phyloP scores from a whole-genome alignment of 1,140 invertebrate genomes.

The Akabosia matsudoensis region DNA sequence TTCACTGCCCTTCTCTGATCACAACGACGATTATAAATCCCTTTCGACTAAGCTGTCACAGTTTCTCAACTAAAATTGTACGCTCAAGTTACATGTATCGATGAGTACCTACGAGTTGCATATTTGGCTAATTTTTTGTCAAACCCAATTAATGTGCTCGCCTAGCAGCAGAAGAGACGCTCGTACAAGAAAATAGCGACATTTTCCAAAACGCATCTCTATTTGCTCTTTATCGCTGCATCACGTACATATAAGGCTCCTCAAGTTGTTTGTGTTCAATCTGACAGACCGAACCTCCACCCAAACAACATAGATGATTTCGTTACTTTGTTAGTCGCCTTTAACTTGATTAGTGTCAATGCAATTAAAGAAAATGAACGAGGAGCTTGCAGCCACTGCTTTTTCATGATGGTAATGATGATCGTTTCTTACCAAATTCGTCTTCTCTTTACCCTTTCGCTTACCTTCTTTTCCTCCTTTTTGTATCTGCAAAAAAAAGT shows the following conservation, averaged over 20 bases:
- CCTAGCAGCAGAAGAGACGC: not conserved
- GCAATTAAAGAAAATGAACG: too few relatives aligned
- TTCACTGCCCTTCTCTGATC: too few relatives aligned
- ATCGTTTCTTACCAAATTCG: constrained; percentile 4
- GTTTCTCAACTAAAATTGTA: too few relatives aligned
- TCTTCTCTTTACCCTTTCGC: not conserved
- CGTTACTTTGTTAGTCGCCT: not conserved
- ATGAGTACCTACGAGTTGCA: too few relatives aligned
- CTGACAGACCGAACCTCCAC: not conserved
- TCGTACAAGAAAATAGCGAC: not conserved
- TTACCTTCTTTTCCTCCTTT: not conserved
- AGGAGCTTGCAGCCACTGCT: not conserved
- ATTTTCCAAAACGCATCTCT: not conserved
- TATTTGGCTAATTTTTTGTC: constrained; percentile 1
- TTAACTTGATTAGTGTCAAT: not conserved
- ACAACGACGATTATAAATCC: too few relatives aligned
- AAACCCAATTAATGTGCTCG: not conserved
- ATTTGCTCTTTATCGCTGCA: not conserved
- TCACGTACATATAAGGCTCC: not conserved
- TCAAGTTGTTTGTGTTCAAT: too few relatives aligned
- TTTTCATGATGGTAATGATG: not conserved
- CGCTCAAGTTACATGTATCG: too few relatives aligned
- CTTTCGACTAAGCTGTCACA: too few relatives aligned
- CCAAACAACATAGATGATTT: not conserved
- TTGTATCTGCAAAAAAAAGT: too few relatives aligned